Percentiles rank a stretch among this genome's conserved stretches.
These are phyloP conservation scores for Dascyllus trimaculatus DNA, from an alignment of 2,113 vertebrate genomes.

Conservation along the genomic window DNA sequence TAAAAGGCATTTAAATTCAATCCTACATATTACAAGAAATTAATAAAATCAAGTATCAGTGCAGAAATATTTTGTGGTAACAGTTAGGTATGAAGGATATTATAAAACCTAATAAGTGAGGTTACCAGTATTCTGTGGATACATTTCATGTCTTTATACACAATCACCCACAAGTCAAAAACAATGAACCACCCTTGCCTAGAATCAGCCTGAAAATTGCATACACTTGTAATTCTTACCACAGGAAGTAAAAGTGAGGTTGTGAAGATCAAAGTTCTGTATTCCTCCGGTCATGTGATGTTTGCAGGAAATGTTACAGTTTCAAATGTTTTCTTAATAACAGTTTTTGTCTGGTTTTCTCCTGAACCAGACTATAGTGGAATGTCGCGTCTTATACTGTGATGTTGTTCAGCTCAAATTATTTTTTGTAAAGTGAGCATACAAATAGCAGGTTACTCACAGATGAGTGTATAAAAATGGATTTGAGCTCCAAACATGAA, in stretches of 20 bases:
- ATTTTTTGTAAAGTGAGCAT: neutral
- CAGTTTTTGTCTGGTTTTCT: neutral
- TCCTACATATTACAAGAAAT: too few species aligned
- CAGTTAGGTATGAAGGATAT: neutral
- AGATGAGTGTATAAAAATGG: neutral
- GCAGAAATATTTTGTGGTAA: neutral
- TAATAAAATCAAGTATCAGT: too few species aligned
- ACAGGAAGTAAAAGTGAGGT: conserved; percentile 59
- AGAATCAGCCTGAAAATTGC: neutral
- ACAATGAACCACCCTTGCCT: neutral
- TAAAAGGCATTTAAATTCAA: too few species aligned
- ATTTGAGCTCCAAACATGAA: neutral
- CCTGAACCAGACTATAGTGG: neutral
- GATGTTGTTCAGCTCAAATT: neutral
- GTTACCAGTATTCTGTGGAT: neutral
- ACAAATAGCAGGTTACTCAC: neutral
- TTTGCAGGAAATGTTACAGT: conserved; percentile 6
- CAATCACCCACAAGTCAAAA: too few species aligned
- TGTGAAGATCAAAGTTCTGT: conserved; percentile 47
- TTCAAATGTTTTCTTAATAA: neutral
- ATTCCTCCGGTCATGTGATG: conserved; percentile 37
- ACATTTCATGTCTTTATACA: too few species aligned
- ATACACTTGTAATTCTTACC: neutral
- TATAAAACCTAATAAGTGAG: too few species aligned
- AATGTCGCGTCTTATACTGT: too few species aligned